Evolutionary conservation across 2,797 vertebrate genomes (phyloP), one percentile per base, ranked within the genome.

Genomic region (Cyprinodon diabolis): DNA sequence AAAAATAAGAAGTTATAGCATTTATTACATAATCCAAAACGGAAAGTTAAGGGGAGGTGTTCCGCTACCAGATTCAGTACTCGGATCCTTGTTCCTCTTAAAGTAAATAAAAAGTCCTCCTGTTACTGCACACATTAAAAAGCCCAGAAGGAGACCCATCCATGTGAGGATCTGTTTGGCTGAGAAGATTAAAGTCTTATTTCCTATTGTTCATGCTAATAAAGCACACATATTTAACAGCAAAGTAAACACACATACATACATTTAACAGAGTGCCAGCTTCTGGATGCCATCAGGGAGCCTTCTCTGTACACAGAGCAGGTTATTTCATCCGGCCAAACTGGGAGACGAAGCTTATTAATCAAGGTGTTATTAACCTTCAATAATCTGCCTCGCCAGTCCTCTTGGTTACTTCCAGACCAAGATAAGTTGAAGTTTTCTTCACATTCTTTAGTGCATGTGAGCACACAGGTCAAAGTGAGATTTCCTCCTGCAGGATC

Each of bases 401-500:
- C 45, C 0, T 52, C 17, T 10, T 66, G 62, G 15, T 6, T 35
- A 1, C 4, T 65, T 71, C 55, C 79, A 69, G 81, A 85, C 89
- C 90, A 94, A 3, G 75, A 86, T 77, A 94, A 37, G 66, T 68
- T 80, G 23, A 91, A 84, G 75, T 90, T 72, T 43, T 62, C 10
- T 23, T 86, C 83, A 83, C 90, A 93, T 78, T 71, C 17, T 35
- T 66, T 21, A 37, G 78, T 47, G 56, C 92, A 93, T 47, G 78
- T 90, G 4, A 93, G 84, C 58, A 82, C 71, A 80, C 92, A 93
- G 45, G 76, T 87, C 72, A 93, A 35, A 9, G 85, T 91, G 63
- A 90, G 62, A 71, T 87, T 82, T 1, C 74, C 56, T 48, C 71
- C 68, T 17, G 43, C 76, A 56, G 81, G 45, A 0, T 23, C 62